phyloP scores from a whole-genome alignment of 2,888 invertebrate species.

The Sesamia inferens region DNA sequence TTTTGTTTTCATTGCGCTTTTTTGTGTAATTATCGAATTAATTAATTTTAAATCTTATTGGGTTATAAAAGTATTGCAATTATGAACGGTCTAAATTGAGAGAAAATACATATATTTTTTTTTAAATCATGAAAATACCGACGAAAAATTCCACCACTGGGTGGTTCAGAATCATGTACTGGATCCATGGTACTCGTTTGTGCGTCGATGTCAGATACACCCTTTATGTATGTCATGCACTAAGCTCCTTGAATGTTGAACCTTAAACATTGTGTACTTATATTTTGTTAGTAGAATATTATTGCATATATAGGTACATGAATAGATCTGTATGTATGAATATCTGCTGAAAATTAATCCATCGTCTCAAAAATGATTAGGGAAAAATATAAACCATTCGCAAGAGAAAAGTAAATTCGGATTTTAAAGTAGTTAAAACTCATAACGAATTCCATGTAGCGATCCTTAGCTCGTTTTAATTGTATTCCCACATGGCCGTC shows the following conservation, averaged over 20 bases:
- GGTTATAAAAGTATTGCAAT: too few relatives aligned
- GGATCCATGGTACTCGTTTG: too few relatives aligned
- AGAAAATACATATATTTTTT: too few relatives aligned
- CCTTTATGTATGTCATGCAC: too few relatives aligned
- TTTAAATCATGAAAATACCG: too few relatives aligned
- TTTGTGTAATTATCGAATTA: too few relatives aligned
- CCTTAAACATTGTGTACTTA: not conserved
- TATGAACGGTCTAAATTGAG: too few relatives aligned
- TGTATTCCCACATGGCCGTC: constrained; percentile 58
- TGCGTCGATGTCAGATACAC: too few relatives aligned
- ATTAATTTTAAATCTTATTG: too few relatives aligned
- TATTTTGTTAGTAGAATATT: not conserved
- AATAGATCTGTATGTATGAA: not conserved
- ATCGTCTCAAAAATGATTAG: not conserved
- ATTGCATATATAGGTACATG: not conserved
- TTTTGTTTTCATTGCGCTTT: too few relatives aligned
- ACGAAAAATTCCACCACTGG: too few relatives aligned
- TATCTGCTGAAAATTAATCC: not conserved
- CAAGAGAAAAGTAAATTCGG: constrained; percentile 13
- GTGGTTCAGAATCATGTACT: too few relatives aligned
- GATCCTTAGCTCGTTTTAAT: constrained; percentile 57
- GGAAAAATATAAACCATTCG: constrained; percentile 1
- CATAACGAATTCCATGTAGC: constrained; percentile 44
- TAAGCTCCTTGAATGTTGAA: not conserved
- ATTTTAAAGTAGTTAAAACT: constrained; percentile 40